Evolutionary conservation across 2,113 vertebrate species (phyloP).

Genomic region (Illadopsis cleaveri): DNA sequence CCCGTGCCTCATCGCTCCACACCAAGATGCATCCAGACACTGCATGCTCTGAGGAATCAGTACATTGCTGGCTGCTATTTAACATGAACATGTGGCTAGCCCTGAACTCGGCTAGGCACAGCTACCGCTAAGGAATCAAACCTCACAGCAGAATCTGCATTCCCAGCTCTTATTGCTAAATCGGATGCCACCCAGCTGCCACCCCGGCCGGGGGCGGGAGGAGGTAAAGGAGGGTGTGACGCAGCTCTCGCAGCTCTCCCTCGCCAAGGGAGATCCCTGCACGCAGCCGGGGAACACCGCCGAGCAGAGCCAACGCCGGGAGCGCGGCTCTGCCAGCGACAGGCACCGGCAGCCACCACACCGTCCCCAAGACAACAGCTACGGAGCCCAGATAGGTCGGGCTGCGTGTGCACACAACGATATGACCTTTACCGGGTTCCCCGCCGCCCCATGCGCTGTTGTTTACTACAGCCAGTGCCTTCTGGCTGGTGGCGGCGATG

Average conservation of each 20-base stretch:
- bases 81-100: fast-evolving
- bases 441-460: not conserved
- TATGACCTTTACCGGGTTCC: not conserved
- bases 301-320: not conserved
- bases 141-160: not conserved
- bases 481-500: not conserved
- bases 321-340: not conserved
- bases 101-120: not conserved
- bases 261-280: not conserved
- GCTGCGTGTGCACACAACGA: not conserved
- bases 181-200: not conserved
- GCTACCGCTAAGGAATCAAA: not conserved
- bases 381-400: not conserved
- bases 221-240: not conserved
- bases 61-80: not conserved
- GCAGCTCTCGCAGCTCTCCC: not conserved
- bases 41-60: not conserved
- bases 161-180: not conserved
- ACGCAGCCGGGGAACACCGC: not conserved
- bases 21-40: not conserved
- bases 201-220: not conserved
- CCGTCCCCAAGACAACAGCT: not conserved
- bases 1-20: not conserved
- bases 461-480: not conserved
- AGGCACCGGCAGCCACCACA: not conserved